Conservation (phyloP, 2,113 vertebrate genomes). For the Mastomys coucha region DNA sequence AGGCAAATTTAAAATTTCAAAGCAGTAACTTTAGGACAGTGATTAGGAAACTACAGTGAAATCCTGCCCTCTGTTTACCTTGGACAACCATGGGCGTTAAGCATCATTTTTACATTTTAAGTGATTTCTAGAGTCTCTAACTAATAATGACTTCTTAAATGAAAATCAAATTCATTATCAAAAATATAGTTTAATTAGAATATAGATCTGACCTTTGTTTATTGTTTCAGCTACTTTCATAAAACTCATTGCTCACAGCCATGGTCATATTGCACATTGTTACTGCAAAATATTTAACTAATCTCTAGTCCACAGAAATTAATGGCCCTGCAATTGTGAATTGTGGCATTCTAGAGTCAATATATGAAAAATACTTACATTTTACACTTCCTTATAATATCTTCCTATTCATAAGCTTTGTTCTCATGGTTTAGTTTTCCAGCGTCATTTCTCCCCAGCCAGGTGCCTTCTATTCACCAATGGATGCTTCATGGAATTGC, state of each 20-base stretch:
- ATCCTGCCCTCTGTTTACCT: background rate
- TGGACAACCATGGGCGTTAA: background rate
- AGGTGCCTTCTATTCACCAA: background rate
- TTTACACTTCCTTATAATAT: background rate
- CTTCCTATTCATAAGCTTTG: background rate
- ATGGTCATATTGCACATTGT: background rate
- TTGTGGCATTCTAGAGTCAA: background rate
- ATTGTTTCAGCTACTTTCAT: background rate
- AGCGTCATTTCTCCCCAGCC: background rate
- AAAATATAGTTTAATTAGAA: slow-evolving; percentile 23
- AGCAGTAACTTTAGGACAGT: background rate
- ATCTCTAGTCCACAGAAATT: background rate
- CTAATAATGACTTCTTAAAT: background rate
- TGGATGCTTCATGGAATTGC: background rate
- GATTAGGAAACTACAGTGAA: background rate
- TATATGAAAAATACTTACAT: background rate
- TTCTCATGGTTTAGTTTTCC: background rate
- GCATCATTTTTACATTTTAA: slow-evolving; percentile 35
- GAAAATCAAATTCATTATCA: slow-evolving; percentile 32
- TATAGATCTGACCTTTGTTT: background rate
- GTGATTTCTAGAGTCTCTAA: background rate
- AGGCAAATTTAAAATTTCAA: slow-evolving; percentile 24
- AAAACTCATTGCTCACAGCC: background rate
- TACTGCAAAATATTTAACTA: background rate
- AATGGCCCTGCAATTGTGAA: background rate